Evolutionary conservation across 1,140 invertebrate species (phyloP).

Genomic region (Drosophila ironensis): DNA sequence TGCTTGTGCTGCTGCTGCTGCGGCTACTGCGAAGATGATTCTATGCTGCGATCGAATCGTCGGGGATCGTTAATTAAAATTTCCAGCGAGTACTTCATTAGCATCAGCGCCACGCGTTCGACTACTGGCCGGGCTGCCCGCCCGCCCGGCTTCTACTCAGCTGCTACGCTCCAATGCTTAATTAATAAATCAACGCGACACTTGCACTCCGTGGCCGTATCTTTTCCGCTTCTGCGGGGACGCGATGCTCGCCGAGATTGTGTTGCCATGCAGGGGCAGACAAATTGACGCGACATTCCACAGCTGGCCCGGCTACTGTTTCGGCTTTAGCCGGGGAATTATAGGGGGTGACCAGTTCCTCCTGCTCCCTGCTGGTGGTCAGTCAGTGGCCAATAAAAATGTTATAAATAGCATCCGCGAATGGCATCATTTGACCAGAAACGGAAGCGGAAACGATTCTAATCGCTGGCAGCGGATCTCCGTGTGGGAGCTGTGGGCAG

Average conservation of each 20-base stretch:
- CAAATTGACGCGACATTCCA: slow-evolving; percentile 78
- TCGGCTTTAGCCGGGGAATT: no score
- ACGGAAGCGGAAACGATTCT: slow-evolving; percentile 71
- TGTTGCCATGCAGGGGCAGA: slow-evolving; percentile 65
- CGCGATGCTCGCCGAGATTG: slow-evolving; percentile 48
- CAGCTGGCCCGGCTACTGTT: slow-evolving; percentile 28
- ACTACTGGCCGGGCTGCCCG: no score
- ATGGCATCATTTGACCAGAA: slow-evolving; percentile 18
- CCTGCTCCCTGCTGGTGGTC: not conserved
- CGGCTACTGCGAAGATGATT: slow-evolving; percentile 25
- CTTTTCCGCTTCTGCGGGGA: slow-evolving; percentile 29
- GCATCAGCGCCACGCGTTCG: slow-evolving; percentile 65
- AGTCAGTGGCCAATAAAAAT: slow-evolving; percentile 29
- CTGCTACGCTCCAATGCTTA: slow-evolving; percentile 72
- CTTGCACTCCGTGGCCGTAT: slow-evolving; percentile 71
- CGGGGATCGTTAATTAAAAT: slow-evolving; percentile 75
- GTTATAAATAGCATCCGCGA: slow-evolving; percentile 61
- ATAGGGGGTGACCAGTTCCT: no score
- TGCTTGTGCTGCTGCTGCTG: no score
- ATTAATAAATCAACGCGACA: slow-evolving; percentile 82
- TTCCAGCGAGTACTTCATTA: slow-evolving; percentile 76
- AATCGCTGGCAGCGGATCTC: slow-evolving; percentile 56
- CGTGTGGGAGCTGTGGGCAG: slow-evolving; percentile 30
- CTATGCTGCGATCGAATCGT: slow-evolving; percentile 52
- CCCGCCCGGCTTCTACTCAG: slow-evolving; percentile 11